Evolutionary conservation across 2,888 invertebrate genomes (phyloP).

Genomic region (Lasioglossum pauxillum): DNA sequence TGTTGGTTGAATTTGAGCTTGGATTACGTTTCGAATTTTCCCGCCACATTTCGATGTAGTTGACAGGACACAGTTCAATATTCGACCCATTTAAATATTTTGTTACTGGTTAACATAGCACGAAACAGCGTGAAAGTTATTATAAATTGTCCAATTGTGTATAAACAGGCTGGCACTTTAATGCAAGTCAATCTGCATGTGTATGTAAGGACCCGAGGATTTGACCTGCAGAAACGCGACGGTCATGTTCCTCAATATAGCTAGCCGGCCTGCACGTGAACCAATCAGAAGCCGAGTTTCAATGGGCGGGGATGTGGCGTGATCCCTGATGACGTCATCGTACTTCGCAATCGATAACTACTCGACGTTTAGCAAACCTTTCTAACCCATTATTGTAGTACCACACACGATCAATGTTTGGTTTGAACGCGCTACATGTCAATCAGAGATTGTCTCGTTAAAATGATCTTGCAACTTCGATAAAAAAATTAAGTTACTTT

Average conservation of each 20-base stretch:
- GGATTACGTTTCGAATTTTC: constrained; percentile 31
- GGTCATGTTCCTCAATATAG: constrained; percentile 63
- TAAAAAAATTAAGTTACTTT: not conserved
- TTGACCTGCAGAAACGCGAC: constrained; percentile 50
- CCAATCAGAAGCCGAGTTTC: constrained; percentile 77
- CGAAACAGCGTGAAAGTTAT: not conserved
- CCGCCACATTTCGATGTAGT: constrained; percentile 28
- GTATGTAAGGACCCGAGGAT: constrained; percentile 36
- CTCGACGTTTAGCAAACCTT: constrained; percentile 54
- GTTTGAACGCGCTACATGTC: constrained; percentile 34
- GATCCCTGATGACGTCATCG: constrained; percentile 83
- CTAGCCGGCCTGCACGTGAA: constrained; percentile 74
- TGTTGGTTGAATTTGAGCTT: not conserved
- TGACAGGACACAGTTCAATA: not conserved
- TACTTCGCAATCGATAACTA: constrained; percentile 69
- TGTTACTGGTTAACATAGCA: not conserved
- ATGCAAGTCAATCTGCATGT: constrained; percentile 15
- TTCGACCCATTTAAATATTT: not conserved
- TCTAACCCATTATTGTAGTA: constrained; percentile 49
- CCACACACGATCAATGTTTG: constrained; percentile 54
- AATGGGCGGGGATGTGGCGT: constrained; percentile 83
- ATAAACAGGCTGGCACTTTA: not conserved
- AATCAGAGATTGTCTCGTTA: constrained; percentile 12
- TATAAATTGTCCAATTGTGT: not conserved
- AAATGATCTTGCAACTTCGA: not conserved